Conservation (phyloP, 2,797 vertebrate species). For the Tarsius wallacei region DNA sequence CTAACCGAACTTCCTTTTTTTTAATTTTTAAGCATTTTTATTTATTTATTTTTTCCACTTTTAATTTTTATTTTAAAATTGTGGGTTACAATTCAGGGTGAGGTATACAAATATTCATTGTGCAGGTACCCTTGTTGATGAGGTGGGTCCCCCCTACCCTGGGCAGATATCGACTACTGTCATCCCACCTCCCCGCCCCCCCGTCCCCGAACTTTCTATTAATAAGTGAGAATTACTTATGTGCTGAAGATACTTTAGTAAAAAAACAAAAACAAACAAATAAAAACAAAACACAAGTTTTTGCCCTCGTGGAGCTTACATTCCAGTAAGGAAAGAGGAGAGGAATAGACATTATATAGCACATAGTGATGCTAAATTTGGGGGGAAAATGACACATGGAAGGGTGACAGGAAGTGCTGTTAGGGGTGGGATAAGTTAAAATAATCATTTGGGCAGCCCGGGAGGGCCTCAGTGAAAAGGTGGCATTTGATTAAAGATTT, state of each 20-base stretch:
- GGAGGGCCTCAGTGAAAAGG: neutral
- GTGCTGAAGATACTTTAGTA: neutral
- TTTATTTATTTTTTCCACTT: too few relatives aligned
- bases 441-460: neutral
- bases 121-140: too few relatives aligned
- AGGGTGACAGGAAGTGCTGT: neutral
- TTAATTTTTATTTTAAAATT: too few relatives aligned
- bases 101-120: too few relatives aligned
- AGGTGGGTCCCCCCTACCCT: too few relatives aligned
- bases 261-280: neutral
- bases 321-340: neutral
- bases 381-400: neutral
- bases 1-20: too few relatives aligned
- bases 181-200: too few relatives aligned
- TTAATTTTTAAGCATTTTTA: too few relatives aligned
- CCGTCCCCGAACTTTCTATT: neutral
- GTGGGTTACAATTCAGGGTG: too few relatives aligned
- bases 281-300: neutral
- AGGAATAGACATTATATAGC: neutral
- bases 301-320: neutral
- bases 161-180: too few relatives aligned
- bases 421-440: neutral
- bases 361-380: neutral
- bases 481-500: neutral
- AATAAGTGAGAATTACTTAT: neutral